These are phyloP conservation scores for Alouatta palliata DNA, from an alignment of 2,113 vertebrate genomes.

Conservation along the genomic window DNA sequence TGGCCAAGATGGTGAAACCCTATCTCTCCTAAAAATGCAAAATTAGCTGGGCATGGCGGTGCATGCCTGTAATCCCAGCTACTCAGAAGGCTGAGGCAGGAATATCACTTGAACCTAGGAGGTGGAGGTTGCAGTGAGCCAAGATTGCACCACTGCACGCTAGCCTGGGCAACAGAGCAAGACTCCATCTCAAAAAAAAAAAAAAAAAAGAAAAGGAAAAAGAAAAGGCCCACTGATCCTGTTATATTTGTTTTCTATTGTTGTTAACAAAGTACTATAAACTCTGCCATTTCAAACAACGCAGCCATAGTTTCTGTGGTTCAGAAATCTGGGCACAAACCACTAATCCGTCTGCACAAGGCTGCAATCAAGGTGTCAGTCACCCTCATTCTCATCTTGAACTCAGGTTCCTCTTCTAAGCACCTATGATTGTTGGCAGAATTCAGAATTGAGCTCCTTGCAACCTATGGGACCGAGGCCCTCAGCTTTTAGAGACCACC, in stretches of 20 bases:
- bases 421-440: not conserved
- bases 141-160: too few relatives aligned
- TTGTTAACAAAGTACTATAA: slow-evolving; percentile 1
- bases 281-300: slow-evolving; percentile 9
- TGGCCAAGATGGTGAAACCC: too few relatives aligned
- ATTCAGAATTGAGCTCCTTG: slow-evolving; percentile 14
- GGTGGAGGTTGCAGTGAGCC: too few relatives aligned
- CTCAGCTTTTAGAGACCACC: slow-evolving; percentile 14
- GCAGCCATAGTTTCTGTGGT: not conserved
- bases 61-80: too few relatives aligned
- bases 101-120: too few relatives aligned
- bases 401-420: not conserved
- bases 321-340: not conserved
- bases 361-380: not conserved
- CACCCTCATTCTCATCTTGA: not conserved
- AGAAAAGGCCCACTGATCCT: not conserved
- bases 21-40: too few relatives aligned
- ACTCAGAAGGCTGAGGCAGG: too few relatives aligned
- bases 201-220: not conserved
- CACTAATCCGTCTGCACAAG: not conserved
- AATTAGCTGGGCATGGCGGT: too few relatives aligned
- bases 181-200: too few relatives aligned
- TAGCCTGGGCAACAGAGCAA: too few relatives aligned
- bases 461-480: not conserved
- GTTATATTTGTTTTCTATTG: not conserved